phyloP scores from a whole-genome alignment of 1,140 invertebrate species.

The Drosophila sp. region DNA sequence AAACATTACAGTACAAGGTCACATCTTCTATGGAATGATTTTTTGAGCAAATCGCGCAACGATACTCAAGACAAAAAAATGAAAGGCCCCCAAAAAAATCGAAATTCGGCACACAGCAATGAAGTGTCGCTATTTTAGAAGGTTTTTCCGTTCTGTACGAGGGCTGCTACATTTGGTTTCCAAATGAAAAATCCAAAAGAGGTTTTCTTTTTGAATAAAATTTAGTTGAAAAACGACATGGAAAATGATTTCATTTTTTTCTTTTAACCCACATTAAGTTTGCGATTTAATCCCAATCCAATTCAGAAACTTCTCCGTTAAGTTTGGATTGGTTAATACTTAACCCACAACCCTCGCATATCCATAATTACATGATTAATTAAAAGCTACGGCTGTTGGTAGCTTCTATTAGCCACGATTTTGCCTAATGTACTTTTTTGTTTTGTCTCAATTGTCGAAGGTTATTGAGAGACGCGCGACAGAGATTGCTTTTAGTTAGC shows the following conservation, averaged over 20 bases:
- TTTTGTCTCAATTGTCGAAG: constrained; percentile 48
- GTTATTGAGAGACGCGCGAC: constrained; percentile 44
- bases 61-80: constrained; percentile 21
- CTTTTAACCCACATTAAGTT: no score
- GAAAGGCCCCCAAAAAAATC: constrained; percentile 53
- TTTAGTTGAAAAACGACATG: no score
- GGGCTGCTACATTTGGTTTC: not conserved
- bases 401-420: constrained; percentile 24
- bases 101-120: constrained; percentile 24
- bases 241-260: no score
- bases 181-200: no score
- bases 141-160: constrained; percentile 54
- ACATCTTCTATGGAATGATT: constrained; percentile 18
- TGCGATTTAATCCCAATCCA: no score
- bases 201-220: no score
- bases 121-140: constrained; percentile 43
- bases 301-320: no score
- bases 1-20: constrained; percentile 48
- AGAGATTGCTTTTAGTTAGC: constrained; percentile 10
- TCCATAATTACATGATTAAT: constrained; percentile 74
- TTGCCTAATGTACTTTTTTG: constrained; percentile 32
- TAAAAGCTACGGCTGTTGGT: constrained; percentile 35
- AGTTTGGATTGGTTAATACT: constrained; percentile 10
- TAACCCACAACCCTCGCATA: constrained; percentile 20
- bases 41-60: not conserved